Conservation (phyloP, 2,797 vertebrate species). For the Zenarchopterus dispar region DNA sequence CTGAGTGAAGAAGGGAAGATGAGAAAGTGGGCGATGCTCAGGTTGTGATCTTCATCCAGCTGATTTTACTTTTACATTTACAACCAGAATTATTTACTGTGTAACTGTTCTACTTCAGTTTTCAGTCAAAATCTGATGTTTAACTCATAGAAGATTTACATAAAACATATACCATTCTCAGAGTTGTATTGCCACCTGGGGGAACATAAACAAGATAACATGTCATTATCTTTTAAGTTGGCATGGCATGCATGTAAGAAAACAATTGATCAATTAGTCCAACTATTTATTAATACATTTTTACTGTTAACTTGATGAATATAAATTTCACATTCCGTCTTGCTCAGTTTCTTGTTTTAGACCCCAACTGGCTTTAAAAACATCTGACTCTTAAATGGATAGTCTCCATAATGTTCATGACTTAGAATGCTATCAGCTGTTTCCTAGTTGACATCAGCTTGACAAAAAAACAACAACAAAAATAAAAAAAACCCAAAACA, state of each 20-base stretch:
- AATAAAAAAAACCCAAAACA: too few species aligned
- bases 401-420: background rate
- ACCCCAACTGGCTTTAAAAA: background rate
- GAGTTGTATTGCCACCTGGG: background rate
- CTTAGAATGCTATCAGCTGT: too few species aligned
- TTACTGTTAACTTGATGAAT: background rate
- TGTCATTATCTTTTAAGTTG: background rate
- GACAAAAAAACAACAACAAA: too few species aligned
- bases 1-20: slow-evolving; percentile 13
- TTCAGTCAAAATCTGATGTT: background rate
- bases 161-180: background rate
- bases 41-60: slow-evolving; percentile 50
- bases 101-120: background rate
- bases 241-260: background rate
- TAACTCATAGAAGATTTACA: background rate
- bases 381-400: background rate
- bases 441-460: too few species aligned
- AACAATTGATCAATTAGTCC: background rate
- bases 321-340: background rate
- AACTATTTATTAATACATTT: background rate
- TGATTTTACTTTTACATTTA: background rate
- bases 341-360: background rate
- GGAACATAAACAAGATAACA: slow-evolving; percentile 8
- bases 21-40: slow-evolving; percentile 6
- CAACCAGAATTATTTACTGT: slow-evolving; percentile 15